Base-by-base conservation (phyloP, 2,888 invertebrate genomes). In the Drosophila tanythrix region DNA sequence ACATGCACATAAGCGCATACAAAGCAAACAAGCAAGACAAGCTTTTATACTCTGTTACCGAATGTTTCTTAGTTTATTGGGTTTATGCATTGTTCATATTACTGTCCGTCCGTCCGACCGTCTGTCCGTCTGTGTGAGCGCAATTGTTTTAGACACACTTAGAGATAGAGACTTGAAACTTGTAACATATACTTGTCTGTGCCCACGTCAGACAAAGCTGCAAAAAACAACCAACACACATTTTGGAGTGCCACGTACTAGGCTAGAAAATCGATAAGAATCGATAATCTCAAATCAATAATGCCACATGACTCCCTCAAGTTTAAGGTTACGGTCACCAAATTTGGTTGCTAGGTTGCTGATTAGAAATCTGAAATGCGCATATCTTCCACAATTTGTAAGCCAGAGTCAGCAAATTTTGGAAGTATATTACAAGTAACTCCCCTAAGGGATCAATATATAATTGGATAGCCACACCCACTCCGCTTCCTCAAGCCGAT, bases 1-100 rank as follows among this genome's bases (percentile, higher is more conserved):
- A 46, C 15, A 15, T 18, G 10, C 38, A 38, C 3, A 51, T 18
- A 36, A 46, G 27, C 52, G 68, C 62, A 64, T 56, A 64, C 46
- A 65, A 76, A 53, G 46, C 67, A 62, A 69, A 62, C 52, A 68
- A 38, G 15, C 21, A 51, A 61, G 59, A 38, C 52, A 21, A 31
- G 5, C 25, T 13, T 7, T 25, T 46, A 15, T 46, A 25, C 25
- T 46, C 15, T 21, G 21, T 11, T 11, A 43, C 11, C 21, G n/a
- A 43, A 11, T 21, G 21, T 11, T 0, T 43, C n/a, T 21, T 43
- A 21, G 21, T 11, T 21, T 43, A 43, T 43, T 43, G 43, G n/a
- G 2, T 5, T 43, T 21, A 5, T 43, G 43, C 11, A 43, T 21
- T 21, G 43, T 43, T 10, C 40, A n/a, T 40, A n/a, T n/a, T 40